Evolutionary conservation across 1,140 invertebrate genomes (phyloP), one percentile per base, ranked within the genome.

Genomic region (Leptinotarsa texana): DNA sequence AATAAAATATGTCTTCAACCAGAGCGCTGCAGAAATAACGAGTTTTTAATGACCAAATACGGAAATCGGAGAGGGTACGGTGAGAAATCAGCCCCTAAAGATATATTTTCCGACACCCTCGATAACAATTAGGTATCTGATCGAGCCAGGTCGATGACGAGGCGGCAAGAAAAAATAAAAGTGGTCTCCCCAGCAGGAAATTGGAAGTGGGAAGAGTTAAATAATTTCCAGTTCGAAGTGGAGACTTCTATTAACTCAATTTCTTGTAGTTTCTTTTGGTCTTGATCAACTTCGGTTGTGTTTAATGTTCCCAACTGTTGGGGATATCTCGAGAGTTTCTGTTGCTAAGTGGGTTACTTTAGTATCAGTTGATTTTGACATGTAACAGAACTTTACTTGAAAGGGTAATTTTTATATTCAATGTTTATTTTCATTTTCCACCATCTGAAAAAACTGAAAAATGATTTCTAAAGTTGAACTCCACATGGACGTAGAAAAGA

Each of bases 1-100:
- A 65, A 65, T 65, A 65, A 65, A 65, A 65, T 65, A 65, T 65
- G 63, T 65, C 63, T 65, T 22, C 21, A 33, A 65, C 21, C 63
- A 65, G 21, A 13, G 63, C 63, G 21, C 63, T 33, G 63, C 27
- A 65, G 21, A 21, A 65, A 65, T 65, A 65, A 65, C 63, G 63
- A 65, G 63, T 65, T 65, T 65, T 65, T 65, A 65, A 65, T 65
- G 63, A 33, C 21, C 13, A 21, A 65, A 65, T 65, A 65, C 21
- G 63, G 22, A 65, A 65, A 65, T 65, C 63, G 21, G 13, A 15
- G 63, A 65, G 63, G 63, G 63, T 65, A 15, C 63, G 22, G 63
- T 8, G 21, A 65, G 63, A 65, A 65, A 65, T 24, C 63, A 65
- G 27, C 63, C 63, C 63, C 63, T 33, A 33, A 65, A 65, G 63